These are phyloP conservation scores for Archilochus colubris DNA, from an alignment of 2,113 vertebrate genomes.

Conservation along the genomic window DNA sequence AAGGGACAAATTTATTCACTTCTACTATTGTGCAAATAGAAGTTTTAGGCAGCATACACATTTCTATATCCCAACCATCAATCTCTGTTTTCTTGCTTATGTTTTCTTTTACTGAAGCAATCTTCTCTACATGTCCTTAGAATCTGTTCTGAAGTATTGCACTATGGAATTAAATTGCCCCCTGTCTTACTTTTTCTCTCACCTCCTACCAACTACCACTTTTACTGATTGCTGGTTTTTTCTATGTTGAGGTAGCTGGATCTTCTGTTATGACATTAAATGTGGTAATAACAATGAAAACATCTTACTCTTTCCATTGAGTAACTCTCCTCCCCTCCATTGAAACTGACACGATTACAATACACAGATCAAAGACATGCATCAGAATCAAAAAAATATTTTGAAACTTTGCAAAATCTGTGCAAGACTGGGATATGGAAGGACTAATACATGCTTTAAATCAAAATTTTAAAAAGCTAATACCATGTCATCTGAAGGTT, in stretches of 20 bases:
- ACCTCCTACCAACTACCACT: neutral
- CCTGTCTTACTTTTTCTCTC: neutral
- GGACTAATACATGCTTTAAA: neutral
- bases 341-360: neutral
- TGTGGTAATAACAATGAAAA: neutral
- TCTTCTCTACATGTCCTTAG: neutral
- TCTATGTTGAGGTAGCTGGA: neutral
- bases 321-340: neutral
- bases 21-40: neutral
- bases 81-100: neutral
- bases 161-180: neutral
- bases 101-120: neutral
- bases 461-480: neutral
- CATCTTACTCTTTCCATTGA: neutral
- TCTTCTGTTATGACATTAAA: neutral
- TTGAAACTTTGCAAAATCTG: neutral
- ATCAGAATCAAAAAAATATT: neutral
- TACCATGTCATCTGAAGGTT: neutral
- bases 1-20: neutral
- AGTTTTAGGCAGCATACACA: neutral
- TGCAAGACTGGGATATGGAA: neutral
- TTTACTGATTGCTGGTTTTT: neutral
- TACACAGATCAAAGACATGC: neutral
- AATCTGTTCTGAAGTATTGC: neutral
- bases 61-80: neutral